Evolutionary conservation across 2,888 invertebrate species (phyloP), one percentile per base, ranked within the genome.

Genomic region (Rhopalosiphum nymphaeae): DNA sequence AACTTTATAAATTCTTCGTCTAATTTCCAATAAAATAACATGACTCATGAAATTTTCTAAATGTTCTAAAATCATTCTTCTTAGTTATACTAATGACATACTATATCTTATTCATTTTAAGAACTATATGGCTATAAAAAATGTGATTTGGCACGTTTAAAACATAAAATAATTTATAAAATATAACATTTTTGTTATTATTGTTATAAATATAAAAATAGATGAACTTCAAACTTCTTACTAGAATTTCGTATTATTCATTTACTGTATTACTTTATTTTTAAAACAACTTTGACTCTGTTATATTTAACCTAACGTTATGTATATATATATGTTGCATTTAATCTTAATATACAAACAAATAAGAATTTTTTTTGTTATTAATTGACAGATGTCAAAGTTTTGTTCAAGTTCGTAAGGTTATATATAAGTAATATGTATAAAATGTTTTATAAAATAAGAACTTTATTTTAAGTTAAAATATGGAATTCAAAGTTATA

Each of bases 321-420:
- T 46, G n/a, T 49, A 49, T 49, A 46, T n/a, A 7, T 78, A 21
- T 36, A 36, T 36, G 21, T 36, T 78, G 9, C 36, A 21, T 78
- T 42, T 78, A 78, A 36, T 78, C 36, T 78, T 78, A 7, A 36
- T 7, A 78, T 2, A 78, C 11, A 36, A 78, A 36, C 21, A 78
- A 46, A 86, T n/a, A 86, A 29, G 29, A 86, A 46, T 29, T 44
- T 26, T 46, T 86, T 86, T n/a, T 26, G 3, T 86, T 86, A 86
- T 46, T 86, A 13, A n/a, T 78, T 46, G 46, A 46, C 46, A 67
- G 46, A 44, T 90, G 67, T 67, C n/a, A 90, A 90, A 49, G 67
- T 67, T 67, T 67, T 61, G 25, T 67, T 90, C n/a, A 21, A 61
- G 36, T n/a, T n/a, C 13, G 36, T 90, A n/a, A 78, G 2, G 36